Base-by-base conservation (phyloP, 1,140 invertebrate genomes). In the Sesamia nonagrioides region DNA sequence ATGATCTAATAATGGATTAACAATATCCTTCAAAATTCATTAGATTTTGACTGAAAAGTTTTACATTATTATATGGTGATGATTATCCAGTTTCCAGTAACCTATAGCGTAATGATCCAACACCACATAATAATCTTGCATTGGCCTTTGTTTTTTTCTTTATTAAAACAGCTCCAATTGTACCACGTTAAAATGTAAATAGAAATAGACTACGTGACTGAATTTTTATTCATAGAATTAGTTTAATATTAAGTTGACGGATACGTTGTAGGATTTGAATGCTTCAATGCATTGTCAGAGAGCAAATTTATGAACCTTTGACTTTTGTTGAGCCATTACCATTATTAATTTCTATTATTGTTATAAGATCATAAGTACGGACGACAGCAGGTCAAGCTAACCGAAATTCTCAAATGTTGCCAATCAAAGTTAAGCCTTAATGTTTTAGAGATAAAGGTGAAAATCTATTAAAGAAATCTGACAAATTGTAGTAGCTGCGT, bases 291-390 rank as follows among this genome's bases (percentile, higher is more conserved):
- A 56, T 56, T 9, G 21, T 4, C 61, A 11, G 17, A 21, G 61
- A 18, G n/a, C 35, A 40, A 42, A 18, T 8, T 8, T 42, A 2
- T 18, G 60, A 35, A 63, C 60, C 35, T 63, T 63, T 42, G n/a
- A 63, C 35, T 42, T 11, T 6, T 21, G 21, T 56, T 56, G 8
- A 17, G 11, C 37, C 17, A 42, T 40, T 63, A 63, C 40, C 15
- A 11, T 40, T 61, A 61, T 61, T 61, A 63, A 63, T 63, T 42
- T 63, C n/a, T 40, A 17, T 42, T 40, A 63, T 63, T 63, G 40
- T 40, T 37, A 42, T 40, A 17, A 40, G 60, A 42, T 40, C 37
- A 8, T 63, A 63, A 63, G 60, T 63, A n/a, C n/a, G n/a, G n/a
- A n/a, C n/a, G n/a, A n/a, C n/a, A n/a, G n/a, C n/a, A n/a, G n/a